phyloP scores from a whole-genome alignment of 2,797 vertebrate genomes.

The Pangasius sanitwongsei region DNA sequence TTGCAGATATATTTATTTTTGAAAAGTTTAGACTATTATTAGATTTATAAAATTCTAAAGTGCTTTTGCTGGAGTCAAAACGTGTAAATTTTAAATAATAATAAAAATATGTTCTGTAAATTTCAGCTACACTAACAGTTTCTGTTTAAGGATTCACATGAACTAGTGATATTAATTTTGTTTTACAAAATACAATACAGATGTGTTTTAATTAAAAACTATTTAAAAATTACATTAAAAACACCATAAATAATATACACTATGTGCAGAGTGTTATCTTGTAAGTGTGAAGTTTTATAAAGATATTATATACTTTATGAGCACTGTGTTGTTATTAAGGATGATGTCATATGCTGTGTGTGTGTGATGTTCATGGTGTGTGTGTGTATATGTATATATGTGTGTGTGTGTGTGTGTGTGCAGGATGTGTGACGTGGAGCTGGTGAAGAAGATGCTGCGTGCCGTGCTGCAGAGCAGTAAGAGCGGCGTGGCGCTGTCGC shows the following conservation, averaged over 20 bases:
- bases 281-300: background rate
- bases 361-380: slow-evolving; percentile 66
- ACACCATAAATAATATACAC: background rate
- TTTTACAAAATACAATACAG: background rate
- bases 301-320: background rate
- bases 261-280: background rate
- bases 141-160: background rate
- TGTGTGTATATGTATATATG: slow-evolving; percentile 50
- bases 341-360: slow-evolving; percentile 69
- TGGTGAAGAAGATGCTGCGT: slow-evolving; percentile 83
- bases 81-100: background rate
- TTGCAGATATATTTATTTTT: background rate
- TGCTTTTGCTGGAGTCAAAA: background rate
- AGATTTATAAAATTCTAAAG: background rate
- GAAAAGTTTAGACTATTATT: background rate
- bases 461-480: slow-evolving; percentile 89
- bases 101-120: background rate
- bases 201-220: background rate
- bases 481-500: slow-evolving; percentile 75
- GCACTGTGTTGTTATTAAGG: background rate
- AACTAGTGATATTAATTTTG: background rate
- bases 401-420: slow-evolving; percentile 18
- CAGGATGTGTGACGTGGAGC: slow-evolving; percentile 83
- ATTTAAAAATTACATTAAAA: background rate
- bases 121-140: background rate